phyloP scores from a whole-genome alignment of 2,113 vertebrate species.

The Chrysochloris asiatica region DNA sequence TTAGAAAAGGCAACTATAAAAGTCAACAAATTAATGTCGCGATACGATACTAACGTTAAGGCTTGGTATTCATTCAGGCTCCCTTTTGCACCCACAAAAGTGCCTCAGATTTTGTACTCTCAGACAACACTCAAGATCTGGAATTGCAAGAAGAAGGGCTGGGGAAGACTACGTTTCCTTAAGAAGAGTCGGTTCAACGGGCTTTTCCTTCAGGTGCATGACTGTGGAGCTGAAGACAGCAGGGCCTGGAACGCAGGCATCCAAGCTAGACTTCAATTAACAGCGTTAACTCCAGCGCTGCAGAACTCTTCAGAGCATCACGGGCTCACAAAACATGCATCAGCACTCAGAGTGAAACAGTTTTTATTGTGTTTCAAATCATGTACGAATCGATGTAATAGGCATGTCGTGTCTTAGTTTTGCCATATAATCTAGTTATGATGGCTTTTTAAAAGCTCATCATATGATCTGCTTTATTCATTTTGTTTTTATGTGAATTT shows the following conservation, averaged over 20 bases:
- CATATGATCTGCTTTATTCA: too few relatives aligned
- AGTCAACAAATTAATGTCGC: neutral
- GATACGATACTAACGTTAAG: neutral
- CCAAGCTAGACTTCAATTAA: accelerated
- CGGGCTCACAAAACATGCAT: accelerated
- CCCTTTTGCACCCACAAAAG: neutral
- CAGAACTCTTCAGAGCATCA: accelerated
- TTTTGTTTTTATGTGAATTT: too few relatives aligned
- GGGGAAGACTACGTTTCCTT: slow-evolving; percentile 56
- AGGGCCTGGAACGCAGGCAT: neutral
- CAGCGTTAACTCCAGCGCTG: neutral
- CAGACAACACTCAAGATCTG: too few relatives aligned
- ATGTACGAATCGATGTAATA: too few relatives aligned
- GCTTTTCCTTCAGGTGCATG: slow-evolving; percentile 24
- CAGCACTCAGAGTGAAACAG: accelerated
- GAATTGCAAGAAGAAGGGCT: too few relatives aligned
- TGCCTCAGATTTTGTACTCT: neutral
- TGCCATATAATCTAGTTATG: too few relatives aligned
- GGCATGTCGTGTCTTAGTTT: too few relatives aligned
- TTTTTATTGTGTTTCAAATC: too few relatives aligned
- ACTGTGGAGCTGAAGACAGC: neutral
- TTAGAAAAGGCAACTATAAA: neutral
- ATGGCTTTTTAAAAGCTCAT: too few relatives aligned
- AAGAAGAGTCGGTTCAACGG: slow-evolving; percentile 25
- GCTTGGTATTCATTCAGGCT: neutral